A percentile compares a stretch with the other conserved stretches of the same genome.
Conservation (phyloP, 2,797 vertebrate species). For the Decapterus maruadsi region DNA sequence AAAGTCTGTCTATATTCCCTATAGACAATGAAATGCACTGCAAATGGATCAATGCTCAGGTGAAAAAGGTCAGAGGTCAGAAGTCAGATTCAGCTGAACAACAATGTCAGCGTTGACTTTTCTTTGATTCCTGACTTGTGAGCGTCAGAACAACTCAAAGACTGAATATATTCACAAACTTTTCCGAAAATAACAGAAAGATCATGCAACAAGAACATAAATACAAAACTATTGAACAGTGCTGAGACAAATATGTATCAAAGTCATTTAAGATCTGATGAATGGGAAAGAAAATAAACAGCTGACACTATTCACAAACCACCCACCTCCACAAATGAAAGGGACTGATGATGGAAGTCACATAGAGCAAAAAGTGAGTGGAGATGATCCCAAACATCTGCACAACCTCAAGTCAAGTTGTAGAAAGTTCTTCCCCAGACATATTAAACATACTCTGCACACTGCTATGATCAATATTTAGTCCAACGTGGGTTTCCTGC, state of each 20-base stretch:
- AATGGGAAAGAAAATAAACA: too few species aligned
- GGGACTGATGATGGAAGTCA: constrained; percentile 17
- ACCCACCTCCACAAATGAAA: neutral
- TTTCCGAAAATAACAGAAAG: neutral
- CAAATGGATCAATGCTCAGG: constrained; percentile 17
- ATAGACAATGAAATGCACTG: constrained; percentile 1
- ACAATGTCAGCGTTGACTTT: constrained; percentile 11
- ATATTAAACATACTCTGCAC: too few species aligned
- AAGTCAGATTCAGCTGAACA: constrained; percentile 22
- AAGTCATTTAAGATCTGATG: neutral
- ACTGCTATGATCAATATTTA: too few species aligned
- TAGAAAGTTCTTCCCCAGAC: neutral
- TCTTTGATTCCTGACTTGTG: neutral
- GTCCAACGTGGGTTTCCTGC: too few species aligned
- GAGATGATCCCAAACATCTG: constrained; percentile 4
- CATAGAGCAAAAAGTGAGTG: constrained; percentile 4
- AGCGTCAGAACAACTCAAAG: neutral
- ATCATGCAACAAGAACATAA: neutral
- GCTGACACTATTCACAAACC: neutral
- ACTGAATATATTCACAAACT: neutral
- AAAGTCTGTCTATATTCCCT: constrained; percentile 14
- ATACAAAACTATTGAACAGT: neutral
- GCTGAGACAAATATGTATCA: neutral
- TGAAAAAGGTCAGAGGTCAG: constrained; percentile 7
- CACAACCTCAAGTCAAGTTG: neutral